These are phyloP conservation scores for Pipistrellus kuhlii DNA, from an alignment of 2,797 vertebrate species.

Conservation along the genomic window DNA sequence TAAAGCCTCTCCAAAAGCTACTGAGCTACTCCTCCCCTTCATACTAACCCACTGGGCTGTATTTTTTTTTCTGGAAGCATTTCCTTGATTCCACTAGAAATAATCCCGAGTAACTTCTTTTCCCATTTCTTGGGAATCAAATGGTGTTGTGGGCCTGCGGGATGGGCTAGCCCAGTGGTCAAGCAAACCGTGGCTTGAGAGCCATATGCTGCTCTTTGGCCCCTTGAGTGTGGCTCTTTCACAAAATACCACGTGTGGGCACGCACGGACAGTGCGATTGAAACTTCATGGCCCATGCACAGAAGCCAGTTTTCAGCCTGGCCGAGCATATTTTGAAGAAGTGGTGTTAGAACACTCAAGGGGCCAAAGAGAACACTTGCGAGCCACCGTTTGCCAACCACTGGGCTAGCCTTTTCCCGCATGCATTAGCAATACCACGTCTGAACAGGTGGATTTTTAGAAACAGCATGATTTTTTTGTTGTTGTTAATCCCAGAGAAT, in stretches of 20 bases:
- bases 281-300: no score
- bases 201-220: no score
- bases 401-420: neutral
- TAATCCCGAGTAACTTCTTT: no score
- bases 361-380: no score
- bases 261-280: no score
- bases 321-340: no score
- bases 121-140: neutral
- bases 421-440: neutral
- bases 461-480: neutral
- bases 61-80: neutral
- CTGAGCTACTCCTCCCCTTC: fast-evolving
- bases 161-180: neutral
- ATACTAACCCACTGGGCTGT: neutral
- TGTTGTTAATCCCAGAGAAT: neutral
- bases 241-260: no score
- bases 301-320: no score
- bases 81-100: neutral
- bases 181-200: no score
- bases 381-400: no score
- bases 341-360: no score
- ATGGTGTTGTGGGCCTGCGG: fast-evolving
- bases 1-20: neutral
- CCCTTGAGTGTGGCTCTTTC: no score
- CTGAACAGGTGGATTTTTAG: neutral